A percentile compares a stretch with the other conserved stretches of the same genome.
These are phyloP conservation scores for Drosophila dives DNA, from an alignment of 2,888 invertebrate species.

Conservation along the genomic window DNA sequence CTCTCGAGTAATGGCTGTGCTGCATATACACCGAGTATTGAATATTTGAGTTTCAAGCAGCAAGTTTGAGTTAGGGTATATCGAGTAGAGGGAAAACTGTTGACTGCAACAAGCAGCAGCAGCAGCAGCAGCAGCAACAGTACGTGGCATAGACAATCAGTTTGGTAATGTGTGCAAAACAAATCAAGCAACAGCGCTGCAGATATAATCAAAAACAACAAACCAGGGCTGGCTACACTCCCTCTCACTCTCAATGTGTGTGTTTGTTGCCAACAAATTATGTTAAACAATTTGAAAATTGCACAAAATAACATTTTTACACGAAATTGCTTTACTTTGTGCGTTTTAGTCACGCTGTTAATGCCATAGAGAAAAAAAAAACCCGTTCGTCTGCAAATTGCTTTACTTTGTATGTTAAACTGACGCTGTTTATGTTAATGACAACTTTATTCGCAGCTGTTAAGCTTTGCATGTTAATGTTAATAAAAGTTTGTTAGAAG, in stretches of 20 bases:
- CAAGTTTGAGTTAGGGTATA: slow-evolving; percentile 18
- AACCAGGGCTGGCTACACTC: slow-evolving; percentile 41
- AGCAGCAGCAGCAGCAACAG: slow-evolving; percentile 12
- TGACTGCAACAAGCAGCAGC: slow-evolving; percentile 47
- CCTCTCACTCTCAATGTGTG: neutral
- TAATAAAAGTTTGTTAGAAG: no score
- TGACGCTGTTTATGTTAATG: neutral
- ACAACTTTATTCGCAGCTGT: neutral
- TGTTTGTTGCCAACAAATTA: slow-evolving; percentile 7
- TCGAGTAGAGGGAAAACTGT: slow-evolving; percentile 21
- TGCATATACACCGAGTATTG: slow-evolving; percentile 21
- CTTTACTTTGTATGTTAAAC: slow-evolving; percentile 5
- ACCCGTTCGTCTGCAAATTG: neutral
- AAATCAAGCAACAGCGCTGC: slow-evolving; percentile 72
- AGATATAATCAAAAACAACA: slow-evolving; percentile 72
- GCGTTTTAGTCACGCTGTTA: slow-evolving; percentile 9
- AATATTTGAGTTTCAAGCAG: slow-evolving; percentile 28
- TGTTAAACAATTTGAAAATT: neutral
- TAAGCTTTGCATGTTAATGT: neutral
- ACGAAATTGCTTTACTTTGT: slow-evolving; percentile 4
- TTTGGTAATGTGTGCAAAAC: slow-evolving; percentile 79
- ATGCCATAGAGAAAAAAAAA: neutral
- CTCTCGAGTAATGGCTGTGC: slow-evolving; percentile 41
- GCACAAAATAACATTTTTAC: neutral
- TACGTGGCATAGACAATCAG: slow-evolving; percentile 76